These are phyloP conservation scores for Corydoras sp. DNA, from an alignment of 2,113 vertebrate genomes.

Conservation along the genomic window DNA sequence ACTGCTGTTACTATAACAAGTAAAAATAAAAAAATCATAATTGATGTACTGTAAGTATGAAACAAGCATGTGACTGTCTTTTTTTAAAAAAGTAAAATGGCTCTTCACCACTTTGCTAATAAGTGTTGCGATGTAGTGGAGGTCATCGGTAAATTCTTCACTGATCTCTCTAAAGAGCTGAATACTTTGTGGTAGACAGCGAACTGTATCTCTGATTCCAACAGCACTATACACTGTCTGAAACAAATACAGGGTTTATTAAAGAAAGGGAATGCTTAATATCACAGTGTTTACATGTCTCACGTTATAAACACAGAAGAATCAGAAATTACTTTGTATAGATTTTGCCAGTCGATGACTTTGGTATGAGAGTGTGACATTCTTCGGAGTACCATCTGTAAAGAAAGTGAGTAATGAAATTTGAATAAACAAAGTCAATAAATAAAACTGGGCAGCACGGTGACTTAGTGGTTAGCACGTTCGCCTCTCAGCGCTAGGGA, in stretches of 20 bases:
- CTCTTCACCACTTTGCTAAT: slow-evolving; percentile 78
- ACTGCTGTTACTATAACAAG: too few relatives aligned
- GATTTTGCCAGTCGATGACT: slow-evolving; percentile 84
- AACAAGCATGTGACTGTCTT: too few relatives aligned
- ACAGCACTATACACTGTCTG: slow-evolving; percentile 80
- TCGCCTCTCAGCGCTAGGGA: too few relatives aligned
- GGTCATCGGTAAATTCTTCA: slow-evolving; percentile 78
- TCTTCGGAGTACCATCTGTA: slow-evolving; percentile 78
- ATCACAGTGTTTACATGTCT: not conserved
- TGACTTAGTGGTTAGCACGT: too few relatives aligned
- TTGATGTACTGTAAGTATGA: too few relatives aligned
- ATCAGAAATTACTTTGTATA: slow-evolving; percentile 73
- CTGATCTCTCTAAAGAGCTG: slow-evolving; percentile 83
- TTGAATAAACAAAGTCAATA: too few relatives aligned
- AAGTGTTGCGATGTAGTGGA: slow-evolving; percentile 76
- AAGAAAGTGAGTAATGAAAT: not conserved
- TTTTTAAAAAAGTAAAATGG: too few relatives aligned
- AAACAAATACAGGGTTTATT: too few relatives aligned
- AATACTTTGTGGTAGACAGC: slow-evolving; percentile 75
- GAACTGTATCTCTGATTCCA: slow-evolving; percentile 82
- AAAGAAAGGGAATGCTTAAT: too few relatives aligned
- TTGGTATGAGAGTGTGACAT: slow-evolving; percentile 88
- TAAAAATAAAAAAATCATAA: not conserved
- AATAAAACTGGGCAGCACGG: too few relatives aligned
- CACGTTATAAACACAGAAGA: not conserved